Conservation (phyloP, 2,797 vertebrate genomes). For the Aeoliscus strigatus region DNA sequence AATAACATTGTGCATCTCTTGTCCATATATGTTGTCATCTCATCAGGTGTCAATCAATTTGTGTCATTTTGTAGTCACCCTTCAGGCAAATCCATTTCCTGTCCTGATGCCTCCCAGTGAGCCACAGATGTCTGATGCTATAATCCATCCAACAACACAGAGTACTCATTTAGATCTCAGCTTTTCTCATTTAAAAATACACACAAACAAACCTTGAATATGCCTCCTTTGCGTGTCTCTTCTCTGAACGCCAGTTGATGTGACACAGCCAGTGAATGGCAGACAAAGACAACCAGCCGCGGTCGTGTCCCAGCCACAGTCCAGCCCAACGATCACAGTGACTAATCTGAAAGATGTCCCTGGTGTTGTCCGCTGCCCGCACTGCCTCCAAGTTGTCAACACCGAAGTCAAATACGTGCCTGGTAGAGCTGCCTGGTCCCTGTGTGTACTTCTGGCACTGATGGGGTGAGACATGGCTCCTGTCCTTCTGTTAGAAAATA, state of each 20-base stretch:
- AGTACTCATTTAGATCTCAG: slow-evolving; percentile 20
- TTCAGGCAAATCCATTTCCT: slow-evolving; percentile 41
- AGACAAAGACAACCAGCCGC: slow-evolving; percentile 2
- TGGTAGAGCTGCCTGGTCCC: slow-evolving; percentile 31
- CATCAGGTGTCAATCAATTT: neutral
- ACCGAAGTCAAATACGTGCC: slow-evolving; percentile 31
- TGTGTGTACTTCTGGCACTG: slow-evolving; percentile 29
- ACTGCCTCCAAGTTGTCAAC: slow-evolving; percentile 35
- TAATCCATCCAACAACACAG: slow-evolving; percentile 33
- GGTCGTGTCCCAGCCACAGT: slow-evolving; percentile 32
- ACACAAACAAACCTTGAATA: neutral
- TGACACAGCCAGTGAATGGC: neutral
- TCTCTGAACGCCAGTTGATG: slow-evolving; percentile 35
- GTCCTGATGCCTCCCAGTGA: slow-evolving; percentile 32
- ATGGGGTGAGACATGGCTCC: slow-evolving; percentile 59
- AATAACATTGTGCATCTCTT: neutral
- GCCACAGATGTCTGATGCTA: neutral
- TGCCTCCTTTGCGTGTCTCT: neutral
- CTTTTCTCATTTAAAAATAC: neutral
- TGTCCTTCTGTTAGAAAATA: too few species aligned
- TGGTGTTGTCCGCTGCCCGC: slow-evolving; percentile 27
- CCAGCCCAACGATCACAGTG: slow-evolving; percentile 15
- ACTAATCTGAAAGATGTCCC: slow-evolving; percentile 26
- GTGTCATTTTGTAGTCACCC: slow-evolving; percentile 9
- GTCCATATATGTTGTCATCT: neutral